phyloP scores from a whole-genome alignment of 2,797 vertebrate genomes.

The Ispidina picta region DNA sequence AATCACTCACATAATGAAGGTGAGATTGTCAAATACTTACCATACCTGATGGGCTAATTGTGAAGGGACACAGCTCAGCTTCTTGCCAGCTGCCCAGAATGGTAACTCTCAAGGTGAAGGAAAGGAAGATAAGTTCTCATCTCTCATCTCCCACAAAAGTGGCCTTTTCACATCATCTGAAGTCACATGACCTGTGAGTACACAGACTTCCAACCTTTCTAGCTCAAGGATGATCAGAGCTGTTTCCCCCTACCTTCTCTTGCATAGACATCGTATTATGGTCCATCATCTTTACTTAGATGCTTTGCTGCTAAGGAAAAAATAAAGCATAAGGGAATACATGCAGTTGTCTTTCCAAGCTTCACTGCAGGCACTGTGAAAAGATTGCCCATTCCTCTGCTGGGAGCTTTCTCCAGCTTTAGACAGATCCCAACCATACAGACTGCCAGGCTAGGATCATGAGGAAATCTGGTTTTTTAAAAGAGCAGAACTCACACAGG shows the following conservation, averaged over 20 bases:
- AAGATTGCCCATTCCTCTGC: neutral
- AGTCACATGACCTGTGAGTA: neutral
- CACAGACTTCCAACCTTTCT: neutral
- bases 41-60: slow-evolving; percentile 14
- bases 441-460: slow-evolving; percentile 9
- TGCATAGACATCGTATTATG: slow-evolving; percentile 34
- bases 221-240: neutral
- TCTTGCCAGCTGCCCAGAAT: slow-evolving; percentile 50
- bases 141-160: neutral
- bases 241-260: neutral
- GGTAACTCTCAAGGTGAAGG: neutral
- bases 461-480: slow-evolving; percentile 50
- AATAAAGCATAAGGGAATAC: slow-evolving; percentile 39
- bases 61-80: slow-evolving; percentile 32
- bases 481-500: slow-evolving; percentile 27
- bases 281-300: slow-evolving; percentile 45
- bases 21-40: slow-evolving; percentile 40
- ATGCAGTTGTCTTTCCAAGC: slow-evolving; percentile 31
- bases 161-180: neutral
- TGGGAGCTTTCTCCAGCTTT: slow-evolving; percentile 28
- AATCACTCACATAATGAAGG: slow-evolving; percentile 2
- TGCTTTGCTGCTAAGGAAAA: slow-evolving; percentile 37
- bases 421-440: slow-evolving; percentile 14
- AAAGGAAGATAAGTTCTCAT: neutral
- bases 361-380: neutral